A percentile compares a stretch with the other conserved stretches of the same genome.
Evolutionary conservation across 92 coral and sea anemone genomes (phyloP).

Genomic region (Siderastrea radians): DNA sequence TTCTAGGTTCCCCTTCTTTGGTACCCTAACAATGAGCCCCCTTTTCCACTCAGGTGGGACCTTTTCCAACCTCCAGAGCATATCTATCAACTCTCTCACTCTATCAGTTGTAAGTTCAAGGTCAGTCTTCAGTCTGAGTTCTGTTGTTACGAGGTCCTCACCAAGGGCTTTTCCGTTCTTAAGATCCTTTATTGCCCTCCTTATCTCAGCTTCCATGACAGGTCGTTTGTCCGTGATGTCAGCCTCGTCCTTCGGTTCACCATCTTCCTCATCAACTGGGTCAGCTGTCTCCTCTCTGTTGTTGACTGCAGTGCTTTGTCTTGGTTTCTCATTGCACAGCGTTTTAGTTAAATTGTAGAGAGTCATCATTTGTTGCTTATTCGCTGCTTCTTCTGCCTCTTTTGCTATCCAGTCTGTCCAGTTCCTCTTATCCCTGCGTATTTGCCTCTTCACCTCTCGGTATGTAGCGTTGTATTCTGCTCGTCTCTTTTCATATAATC

Average conservation of each 20-base stretch:
- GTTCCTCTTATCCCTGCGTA: conserved; percentile 30
- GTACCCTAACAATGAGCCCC: background rate
- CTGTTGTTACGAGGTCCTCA: conserved; percentile 30
- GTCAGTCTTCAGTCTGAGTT: conserved; percentile 27
- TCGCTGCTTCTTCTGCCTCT: conserved; percentile 60
- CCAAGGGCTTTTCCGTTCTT: conserved; percentile 47
- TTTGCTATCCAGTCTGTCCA: conserved; percentile 28
- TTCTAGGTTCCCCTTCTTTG: conserved; percentile 23
- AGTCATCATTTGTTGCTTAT: conserved; percentile 44
- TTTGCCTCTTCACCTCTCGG: conserved; percentile 52
- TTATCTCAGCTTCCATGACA: conserved; percentile 37
- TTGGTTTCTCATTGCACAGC: conserved; percentile 42
- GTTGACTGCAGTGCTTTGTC: conserved; percentile 33
- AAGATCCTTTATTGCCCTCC: conserved; percentile 15
- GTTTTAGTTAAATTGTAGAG: conserved; percentile 42
- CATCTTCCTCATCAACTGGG: conserved; percentile 35
- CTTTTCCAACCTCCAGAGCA: conserved; percentile 14
- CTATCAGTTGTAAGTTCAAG: background rate
- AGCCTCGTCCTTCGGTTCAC: background rate
- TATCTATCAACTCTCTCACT: conserved; percentile 24
- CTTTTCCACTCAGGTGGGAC: background rate
- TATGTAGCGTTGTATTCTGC: conserved; percentile 29
- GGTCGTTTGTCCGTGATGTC: conserved; percentile 26
- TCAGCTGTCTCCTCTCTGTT: conserved; percentile 45
- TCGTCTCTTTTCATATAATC: background rate